These are phyloP conservation scores for Triplophysa rosa DNA, from an alignment of 2,113 vertebrate genomes.

Conservation along the genomic window DNA sequence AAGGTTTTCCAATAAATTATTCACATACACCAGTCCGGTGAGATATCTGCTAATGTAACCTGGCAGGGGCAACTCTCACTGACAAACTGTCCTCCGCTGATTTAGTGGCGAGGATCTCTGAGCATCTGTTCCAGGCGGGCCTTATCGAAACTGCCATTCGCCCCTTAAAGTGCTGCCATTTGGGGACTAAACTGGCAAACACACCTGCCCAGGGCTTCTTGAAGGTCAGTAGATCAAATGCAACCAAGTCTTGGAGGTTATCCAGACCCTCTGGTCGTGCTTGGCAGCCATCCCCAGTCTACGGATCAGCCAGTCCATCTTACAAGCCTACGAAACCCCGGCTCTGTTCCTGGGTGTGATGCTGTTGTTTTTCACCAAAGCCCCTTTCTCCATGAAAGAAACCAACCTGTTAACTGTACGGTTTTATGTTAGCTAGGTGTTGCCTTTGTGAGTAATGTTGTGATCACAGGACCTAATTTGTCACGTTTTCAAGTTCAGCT, in stretches of 20 bases:
- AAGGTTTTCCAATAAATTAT: constrained; percentile 25
- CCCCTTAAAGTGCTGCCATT: constrained; percentile 6
- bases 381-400: constrained; percentile 5
- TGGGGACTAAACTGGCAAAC: constrained; percentile 30
- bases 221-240: constrained; percentile 49
- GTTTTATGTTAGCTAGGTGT: not conserved
- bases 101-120: not conserved
- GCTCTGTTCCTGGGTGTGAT: constrained; percentile 7
- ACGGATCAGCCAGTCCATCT: constrained; percentile 25
- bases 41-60: constrained; percentile 34
- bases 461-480: not conserved
- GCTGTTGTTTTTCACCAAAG: not conserved
- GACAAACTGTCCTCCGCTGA: constrained; percentile 18
- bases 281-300: constrained; percentile 31
- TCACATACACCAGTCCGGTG: constrained; percentile 19
- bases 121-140: not conserved
- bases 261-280: constrained; percentile 39
- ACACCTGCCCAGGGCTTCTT: constrained; percentile 14
- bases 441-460: no score
- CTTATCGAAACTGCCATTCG: constrained; percentile 13
- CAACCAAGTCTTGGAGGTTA: constrained; percentile 18
- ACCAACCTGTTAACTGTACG: constrained; percentile 10
- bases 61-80: constrained; percentile 10
- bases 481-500: not conserved
- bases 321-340: not conserved